phyloP scores from a whole-genome alignment of 37 sponge, comb jelly and placozoan species.

The Amphimedon queenslandica region DNA sequence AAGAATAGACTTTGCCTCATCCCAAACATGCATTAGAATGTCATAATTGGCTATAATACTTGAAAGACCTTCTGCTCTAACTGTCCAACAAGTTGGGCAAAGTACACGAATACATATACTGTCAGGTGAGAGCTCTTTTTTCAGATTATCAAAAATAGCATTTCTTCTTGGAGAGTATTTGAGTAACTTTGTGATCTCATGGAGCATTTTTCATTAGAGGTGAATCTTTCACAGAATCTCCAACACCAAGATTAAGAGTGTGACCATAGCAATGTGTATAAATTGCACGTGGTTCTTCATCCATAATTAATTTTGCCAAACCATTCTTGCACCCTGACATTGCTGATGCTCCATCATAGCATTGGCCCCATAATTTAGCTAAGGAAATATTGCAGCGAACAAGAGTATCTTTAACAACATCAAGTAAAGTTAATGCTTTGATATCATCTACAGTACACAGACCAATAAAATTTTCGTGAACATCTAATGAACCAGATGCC shows the following conservation, averaged over 20 bases:
- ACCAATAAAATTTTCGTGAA: conserved; percentile 71
- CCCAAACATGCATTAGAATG: conserved; percentile 6
- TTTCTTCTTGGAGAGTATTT: conserved; percentile 68
- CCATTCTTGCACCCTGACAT: conserved; percentile 50
- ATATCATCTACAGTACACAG: conserved; percentile 46
- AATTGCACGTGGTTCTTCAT: conserved; percentile 51
- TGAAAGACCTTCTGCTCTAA: conserved; percentile 21
- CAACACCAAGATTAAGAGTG: conserved; percentile 58
- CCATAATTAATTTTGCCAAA: conserved; percentile 28
- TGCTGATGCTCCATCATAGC: conserved; percentile 53
- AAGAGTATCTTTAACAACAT: conserved; percentile 38
- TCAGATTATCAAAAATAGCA: conserved; percentile 36
- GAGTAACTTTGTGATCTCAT: conserved; percentile 58
- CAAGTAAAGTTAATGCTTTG: conserved; percentile 38
- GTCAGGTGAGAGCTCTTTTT: conserved; percentile 21
- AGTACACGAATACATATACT: conserved; percentile 18
- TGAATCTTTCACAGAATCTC: conserved; percentile 43
- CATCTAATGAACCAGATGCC: conserved; percentile 29
- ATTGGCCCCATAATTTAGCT: conserved; percentile 50
- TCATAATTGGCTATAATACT: conserved; percentile 46
- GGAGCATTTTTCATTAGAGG: conserved; percentile 4
- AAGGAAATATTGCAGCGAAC: conserved; percentile 17
- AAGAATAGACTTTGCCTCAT: background rate
- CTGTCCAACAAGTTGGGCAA: conserved; percentile 53
- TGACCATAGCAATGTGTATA: conserved; percentile 73